Evolutionary conservation across 1,140 invertebrate genomes (phyloP), one percentile per base, ranked within the genome.

Genomic region (Drosophila paulistorum): DNA sequence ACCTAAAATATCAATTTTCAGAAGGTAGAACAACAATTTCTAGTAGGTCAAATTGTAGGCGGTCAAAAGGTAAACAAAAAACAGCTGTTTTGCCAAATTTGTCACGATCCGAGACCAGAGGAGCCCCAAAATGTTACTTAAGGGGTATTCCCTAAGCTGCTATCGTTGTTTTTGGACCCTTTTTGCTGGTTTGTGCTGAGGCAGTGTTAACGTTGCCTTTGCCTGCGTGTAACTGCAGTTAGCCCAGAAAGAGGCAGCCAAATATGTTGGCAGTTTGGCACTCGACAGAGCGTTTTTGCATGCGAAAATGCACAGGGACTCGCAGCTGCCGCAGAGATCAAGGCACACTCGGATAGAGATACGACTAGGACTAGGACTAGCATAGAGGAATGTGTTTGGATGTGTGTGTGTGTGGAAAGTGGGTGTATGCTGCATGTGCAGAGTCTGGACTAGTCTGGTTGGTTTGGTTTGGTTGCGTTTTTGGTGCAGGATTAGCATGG

Each of bases 261-360:
- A 83, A 70, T 81, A 71, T 85, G 74, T 74, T 68, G 71, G 68
- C 71, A 78, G 75, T 71, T 83, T 83, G 79, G 79, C 79, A 81
- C 65, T 68, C 62, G 71, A 63, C 62, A 65, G 64, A 81, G 82
- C 71, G 71, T 81, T 85, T 81, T 77, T 74, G 83, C 82, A 86
- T 85, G 68, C 76, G 64, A 78, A 73, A 74, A 74, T 77, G 67
- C 60, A 39, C 68, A 54, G 73, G 79, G 68, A 86, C 75, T 79
- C 86, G 82, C 82, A 86, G 37, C 75, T 86, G 82, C 82, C 78
- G 62, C 48, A 48, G 60, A 77, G 74, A 72, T 77, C 70, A 68
- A 69, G 66, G 54, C 67, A 63, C 48, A 17, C 60, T 23, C 17
- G 45, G 45, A 51, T 51, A 51, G 17, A 65, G 63, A 75, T 65